Conservation (phyloP, 2,797 vertebrate species). For the Platalea minor region DNA sequence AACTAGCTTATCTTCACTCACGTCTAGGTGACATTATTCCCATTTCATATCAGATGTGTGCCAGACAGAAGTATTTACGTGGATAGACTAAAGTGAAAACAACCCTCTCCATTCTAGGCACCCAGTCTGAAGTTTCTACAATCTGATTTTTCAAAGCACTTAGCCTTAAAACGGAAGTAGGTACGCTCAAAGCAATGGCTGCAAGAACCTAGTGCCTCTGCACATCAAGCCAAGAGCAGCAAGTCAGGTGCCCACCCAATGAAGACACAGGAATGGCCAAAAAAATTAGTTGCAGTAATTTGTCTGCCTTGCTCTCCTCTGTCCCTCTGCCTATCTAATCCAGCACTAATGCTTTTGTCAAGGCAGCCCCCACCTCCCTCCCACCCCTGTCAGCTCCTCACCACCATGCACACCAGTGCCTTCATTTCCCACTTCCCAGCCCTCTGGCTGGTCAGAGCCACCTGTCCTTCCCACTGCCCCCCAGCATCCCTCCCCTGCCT, state of each 20-base stretch:
- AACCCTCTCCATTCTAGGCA: background rate
- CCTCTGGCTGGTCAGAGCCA: background rate
- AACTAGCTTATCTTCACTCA: constrained; percentile 25
- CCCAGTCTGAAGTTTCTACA: background rate
- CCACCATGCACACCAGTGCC: background rate
- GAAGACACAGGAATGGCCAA: background rate
- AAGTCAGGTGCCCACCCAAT: background rate
- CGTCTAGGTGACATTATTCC: background rate
- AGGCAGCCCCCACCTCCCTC: background rate
- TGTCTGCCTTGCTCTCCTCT: background rate
- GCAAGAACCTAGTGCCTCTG: background rate
- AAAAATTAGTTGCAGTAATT: background rate
- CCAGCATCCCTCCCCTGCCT: background rate
- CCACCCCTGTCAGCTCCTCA: background rate
- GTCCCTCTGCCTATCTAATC: background rate
- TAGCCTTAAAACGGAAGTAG: background rate
- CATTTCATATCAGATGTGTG: constrained; percentile 31
- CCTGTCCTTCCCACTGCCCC: background rate
- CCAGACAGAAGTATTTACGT: constrained; percentile 28
- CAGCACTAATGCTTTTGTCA: background rate
- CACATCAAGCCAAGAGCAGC: background rate
- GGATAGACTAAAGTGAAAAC: background rate
- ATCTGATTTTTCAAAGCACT: background rate
- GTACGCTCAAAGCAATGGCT: background rate
- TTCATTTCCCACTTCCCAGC: background rate